phyloP scores from a whole-genome alignment of 2,888 invertebrate genomes.

The Himalopsyche japonica region DNA sequence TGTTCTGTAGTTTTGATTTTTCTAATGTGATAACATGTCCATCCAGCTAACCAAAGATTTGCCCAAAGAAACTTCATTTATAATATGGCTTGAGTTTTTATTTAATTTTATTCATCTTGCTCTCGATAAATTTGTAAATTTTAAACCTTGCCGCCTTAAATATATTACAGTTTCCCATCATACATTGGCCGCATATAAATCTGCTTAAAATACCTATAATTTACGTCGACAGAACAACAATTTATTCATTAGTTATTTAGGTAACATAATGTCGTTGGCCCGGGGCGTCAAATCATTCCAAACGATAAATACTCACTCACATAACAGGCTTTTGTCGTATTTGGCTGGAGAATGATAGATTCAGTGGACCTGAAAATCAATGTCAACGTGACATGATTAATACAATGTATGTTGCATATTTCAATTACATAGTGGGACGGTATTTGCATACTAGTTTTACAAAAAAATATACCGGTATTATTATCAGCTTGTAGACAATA shows the following conservation, averaged over 20 bases:
- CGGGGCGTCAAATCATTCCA: neutral
- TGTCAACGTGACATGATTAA: neutral
- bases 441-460: too few relatives aligned
- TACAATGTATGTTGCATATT: neutral
- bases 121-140: too few relatives aligned
- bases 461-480: too few relatives aligned
- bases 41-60: too few relatives aligned
- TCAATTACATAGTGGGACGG: too few relatives aligned
- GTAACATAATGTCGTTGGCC: neutral
- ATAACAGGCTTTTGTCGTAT: neutral
- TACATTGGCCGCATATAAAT: neutral
- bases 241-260: neutral
- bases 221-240: neutral
- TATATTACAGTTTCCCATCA: neutral
- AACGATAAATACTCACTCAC: neutral
- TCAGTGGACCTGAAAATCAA: neutral
- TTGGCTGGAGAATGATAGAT: neutral
- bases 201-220: neutral
- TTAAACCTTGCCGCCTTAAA: neutral
- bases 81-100: too few relatives aligned
- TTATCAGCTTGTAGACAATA: too few relatives aligned
- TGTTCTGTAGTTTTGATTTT: too few relatives aligned
- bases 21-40: too few relatives aligned
- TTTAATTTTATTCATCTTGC: too few relatives aligned
- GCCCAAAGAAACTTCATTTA: too few relatives aligned